Evolutionary conservation across 2,888 invertebrate genomes (phyloP).

Genomic region (Parelbella ahira): DNA sequence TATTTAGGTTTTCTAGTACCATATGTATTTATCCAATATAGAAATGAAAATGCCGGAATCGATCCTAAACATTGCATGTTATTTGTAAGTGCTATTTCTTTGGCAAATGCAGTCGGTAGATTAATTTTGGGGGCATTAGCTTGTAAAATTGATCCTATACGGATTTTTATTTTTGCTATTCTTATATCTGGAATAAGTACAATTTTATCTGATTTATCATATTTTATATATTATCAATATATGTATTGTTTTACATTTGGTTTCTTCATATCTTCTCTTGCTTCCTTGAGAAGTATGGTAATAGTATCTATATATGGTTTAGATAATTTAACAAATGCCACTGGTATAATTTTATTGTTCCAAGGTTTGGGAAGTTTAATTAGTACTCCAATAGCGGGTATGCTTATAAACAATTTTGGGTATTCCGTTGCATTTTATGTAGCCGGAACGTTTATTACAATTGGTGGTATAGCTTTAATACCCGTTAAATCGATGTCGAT

Average conservation of each 20-base stretch:
- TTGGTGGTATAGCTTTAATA: constrained; percentile 49
- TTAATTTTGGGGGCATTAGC: constrained; percentile 51
- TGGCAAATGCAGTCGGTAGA: constrained; percentile 56
- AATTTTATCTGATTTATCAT: constrained; percentile 50
- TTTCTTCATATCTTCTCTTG: constrained; percentile 49
- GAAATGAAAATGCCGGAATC: constrained; percentile 51
- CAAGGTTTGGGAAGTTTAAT: constrained; percentile 63
- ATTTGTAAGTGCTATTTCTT: constrained; percentile 60
- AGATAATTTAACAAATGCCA: constrained; percentile 66
- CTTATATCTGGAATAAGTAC: constrained; percentile 47
- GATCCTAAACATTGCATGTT: constrained; percentile 46
- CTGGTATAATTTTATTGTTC: constrained; percentile 62
- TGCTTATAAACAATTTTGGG: constrained; percentile 49
- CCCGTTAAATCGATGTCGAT: constrained; percentile 35
- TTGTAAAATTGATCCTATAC: constrained; percentile 50
- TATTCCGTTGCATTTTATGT: constrained; percentile 52
- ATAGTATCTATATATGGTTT: constrained; percentile 64
- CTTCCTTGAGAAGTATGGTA: constrained; percentile 54
- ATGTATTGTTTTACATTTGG: constrained; percentile 53
- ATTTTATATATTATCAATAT: constrained; percentile 57
- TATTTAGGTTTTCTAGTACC: constrained; percentile 62
- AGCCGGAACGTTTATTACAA: constrained; percentile 52
- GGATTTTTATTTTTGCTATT: constrained; percentile 36
- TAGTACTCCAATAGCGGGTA: constrained; percentile 58
- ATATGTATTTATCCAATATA: constrained; percentile 57